A percentile compares a stretch with the other conserved stretches of the same genome.
Conservation (phyloP, 2,888 invertebrate genomes). For the Dasysyrphus tricinctus region DNA sequence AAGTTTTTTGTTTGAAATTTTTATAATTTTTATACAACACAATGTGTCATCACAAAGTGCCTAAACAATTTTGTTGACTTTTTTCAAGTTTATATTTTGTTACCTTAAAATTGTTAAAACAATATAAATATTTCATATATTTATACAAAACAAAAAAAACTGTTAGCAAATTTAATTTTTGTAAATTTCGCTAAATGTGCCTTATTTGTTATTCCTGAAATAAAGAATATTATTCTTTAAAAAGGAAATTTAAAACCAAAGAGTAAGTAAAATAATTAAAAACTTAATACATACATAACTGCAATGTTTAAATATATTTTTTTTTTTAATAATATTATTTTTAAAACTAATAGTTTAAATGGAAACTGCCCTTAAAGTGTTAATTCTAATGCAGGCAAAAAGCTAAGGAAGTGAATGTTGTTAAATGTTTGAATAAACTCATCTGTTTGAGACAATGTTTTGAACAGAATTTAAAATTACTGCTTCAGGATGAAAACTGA, state of each 20-base stretch:
- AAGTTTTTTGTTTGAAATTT: constrained; percentile 61
- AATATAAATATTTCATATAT: constrained; percentile 59
- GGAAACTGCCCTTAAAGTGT: no score
- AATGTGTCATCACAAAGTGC: constrained; percentile 66
- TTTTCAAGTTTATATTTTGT: constrained; percentile 39
- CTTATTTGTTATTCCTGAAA: constrained; percentile 73
- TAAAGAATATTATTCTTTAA: constrained; percentile 17
- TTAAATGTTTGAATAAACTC: no score
- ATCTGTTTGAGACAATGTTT: no score
- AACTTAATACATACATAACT: no score
- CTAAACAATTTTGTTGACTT: constrained; percentile 64
- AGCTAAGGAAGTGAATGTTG: no score
- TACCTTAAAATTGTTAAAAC: constrained; percentile 41
- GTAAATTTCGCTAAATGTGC: constrained; percentile 59
- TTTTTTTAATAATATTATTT: no score
- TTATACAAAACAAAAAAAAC: constrained; percentile 40
- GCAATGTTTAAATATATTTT: no score
- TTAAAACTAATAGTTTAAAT: background rate
- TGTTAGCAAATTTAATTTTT: constrained; percentile 55
- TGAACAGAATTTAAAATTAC: no score
- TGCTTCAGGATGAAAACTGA: no score
- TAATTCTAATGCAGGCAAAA: no score
- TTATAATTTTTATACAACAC: constrained; percentile 43
- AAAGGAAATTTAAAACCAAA: constrained; percentile 55
- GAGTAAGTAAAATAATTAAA: constrained; percentile 57